These are phyloP conservation scores for Triops longicaudatus DNA, from an alignment of 1,140 invertebrate genomes.

Conservation along the genomic window DNA sequence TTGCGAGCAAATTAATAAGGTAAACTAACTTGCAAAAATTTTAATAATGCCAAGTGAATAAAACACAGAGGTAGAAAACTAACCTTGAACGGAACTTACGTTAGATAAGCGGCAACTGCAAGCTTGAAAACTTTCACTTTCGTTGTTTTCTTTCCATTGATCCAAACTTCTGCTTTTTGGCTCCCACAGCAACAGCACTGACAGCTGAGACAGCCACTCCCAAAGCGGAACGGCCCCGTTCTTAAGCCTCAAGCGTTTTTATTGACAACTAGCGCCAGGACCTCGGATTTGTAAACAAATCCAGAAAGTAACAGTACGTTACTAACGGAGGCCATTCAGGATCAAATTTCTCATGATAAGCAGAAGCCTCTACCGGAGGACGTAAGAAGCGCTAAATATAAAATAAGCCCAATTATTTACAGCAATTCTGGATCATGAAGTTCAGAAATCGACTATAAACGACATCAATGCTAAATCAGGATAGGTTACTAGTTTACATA, in stretches of 20 bases:
- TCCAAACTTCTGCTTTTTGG: constrained; percentile 6
- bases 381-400: neutral
- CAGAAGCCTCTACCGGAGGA: too few relatives aligned
- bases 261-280: neutral
- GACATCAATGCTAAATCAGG: too few relatives aligned
- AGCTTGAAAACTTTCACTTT: constrained; percentile 1
- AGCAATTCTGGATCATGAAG: too few relatives aligned
- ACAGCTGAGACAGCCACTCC: constrained; percentile 13
- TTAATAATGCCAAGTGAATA: neutral
- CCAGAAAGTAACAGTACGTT: too few relatives aligned
- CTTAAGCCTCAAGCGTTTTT: neutral
- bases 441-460: too few relatives aligned
- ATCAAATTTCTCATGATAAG: too few relatives aligned
- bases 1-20: neutral
- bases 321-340: too few relatives aligned
- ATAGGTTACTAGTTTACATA: too few relatives aligned
- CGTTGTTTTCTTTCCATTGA: neutral
- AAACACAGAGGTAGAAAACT: neutral
- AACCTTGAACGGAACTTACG: neutral
- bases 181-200: constrained; percentile 4
- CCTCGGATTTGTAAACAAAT: neutral
- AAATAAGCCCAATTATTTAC: neutral
- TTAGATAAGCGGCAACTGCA: neutral
- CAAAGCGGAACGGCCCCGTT: constrained; percentile 5
- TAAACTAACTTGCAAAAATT: neutral